These are phyloP conservation scores for Amphipyra berbera DNA, from an alignment of 2,888 invertebrate species.

Conservation along the genomic window DNA sequence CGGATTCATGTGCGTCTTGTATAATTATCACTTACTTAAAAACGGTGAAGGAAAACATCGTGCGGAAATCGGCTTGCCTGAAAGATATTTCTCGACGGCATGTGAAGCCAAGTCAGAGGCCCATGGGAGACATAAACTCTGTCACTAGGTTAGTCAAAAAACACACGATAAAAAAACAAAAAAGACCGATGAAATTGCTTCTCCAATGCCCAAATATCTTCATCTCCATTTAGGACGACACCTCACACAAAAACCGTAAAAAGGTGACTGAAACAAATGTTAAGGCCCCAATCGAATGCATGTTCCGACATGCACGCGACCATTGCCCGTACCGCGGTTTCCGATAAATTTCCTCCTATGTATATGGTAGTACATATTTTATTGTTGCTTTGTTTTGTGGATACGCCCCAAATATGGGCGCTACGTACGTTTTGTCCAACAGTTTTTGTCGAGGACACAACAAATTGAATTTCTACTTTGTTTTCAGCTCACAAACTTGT, in stretches of 20 bases:
- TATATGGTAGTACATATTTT: constrained; percentile 73
- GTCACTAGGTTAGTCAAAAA: too few relatives aligned
- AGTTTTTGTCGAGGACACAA: constrained; percentile 67
- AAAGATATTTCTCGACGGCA: too few relatives aligned
- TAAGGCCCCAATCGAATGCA: constrained; percentile 68
- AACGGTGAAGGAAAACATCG: too few relatives aligned
- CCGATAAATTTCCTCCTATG: constrained; percentile 75
- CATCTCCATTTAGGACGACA: neutral
- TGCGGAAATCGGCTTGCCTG: too few relatives aligned
- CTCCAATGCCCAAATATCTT: too few relatives aligned
- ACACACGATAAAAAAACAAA: too few relatives aligned
- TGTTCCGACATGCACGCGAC: constrained; percentile 69
- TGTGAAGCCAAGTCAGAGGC: too few relatives aligned
- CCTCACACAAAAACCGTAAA: constrained; percentile 13
- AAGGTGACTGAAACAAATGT: constrained; percentile 53
- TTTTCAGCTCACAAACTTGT: constrained; percentile 48
- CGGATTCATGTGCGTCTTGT: too few relatives aligned
- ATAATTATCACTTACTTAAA: too few relatives aligned
- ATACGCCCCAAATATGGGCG: constrained; percentile 69
- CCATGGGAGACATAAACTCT: too few relatives aligned
- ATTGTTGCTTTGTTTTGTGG: constrained; percentile 74
- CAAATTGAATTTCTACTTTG: constrained; percentile 75
- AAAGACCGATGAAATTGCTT: too few relatives aligned
- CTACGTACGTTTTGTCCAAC: constrained; percentile 56
- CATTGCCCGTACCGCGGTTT: constrained; percentile 71